These are phyloP conservation scores for Macropus fuliginosus DNA, from an alignment of 2,797 vertebrate species.

Conservation along the genomic window DNA sequence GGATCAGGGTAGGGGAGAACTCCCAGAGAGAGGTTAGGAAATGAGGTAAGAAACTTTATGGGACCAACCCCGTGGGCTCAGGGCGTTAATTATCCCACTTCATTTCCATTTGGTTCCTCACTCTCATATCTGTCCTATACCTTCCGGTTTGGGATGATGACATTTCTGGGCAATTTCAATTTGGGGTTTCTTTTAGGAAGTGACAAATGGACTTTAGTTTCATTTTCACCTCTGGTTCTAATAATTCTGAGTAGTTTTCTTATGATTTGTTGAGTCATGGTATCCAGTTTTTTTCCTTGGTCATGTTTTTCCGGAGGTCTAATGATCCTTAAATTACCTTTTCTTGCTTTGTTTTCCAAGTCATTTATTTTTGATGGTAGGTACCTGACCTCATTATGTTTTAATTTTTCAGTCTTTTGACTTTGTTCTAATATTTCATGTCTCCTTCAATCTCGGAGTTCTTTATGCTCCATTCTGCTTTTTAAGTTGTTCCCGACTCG, in stretches of 20 bases:
- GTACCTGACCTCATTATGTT: neutral
- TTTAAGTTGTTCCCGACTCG: neutral
- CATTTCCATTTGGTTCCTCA: neutral
- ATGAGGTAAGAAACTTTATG: neutral
- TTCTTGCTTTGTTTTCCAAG: neutral
- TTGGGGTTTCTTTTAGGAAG: neutral
- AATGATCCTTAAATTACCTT: neutral
- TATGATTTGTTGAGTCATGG: neutral
- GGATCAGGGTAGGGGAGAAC: neutral
- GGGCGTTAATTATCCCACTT: neutral
- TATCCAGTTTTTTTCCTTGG: neutral
- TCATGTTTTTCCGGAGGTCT: neutral
- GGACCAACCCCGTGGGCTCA: neutral
- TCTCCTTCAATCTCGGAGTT: neutral
- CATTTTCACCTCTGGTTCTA: neutral
- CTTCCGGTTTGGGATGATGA: neutral
- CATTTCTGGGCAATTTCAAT: neutral
- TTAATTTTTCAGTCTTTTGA: neutral
- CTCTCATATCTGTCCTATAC: neutral
- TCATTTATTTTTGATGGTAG: neutral
- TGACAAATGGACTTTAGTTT: neutral
- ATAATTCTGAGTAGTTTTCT: neutral
- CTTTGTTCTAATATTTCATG: neutral
- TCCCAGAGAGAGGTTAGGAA: neutral
- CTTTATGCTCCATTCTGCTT: neutral